Evolutionary conservation across 2,797 vertebrate species (phyloP).

Genomic region (Amblyopsis hoosieri): DNA sequence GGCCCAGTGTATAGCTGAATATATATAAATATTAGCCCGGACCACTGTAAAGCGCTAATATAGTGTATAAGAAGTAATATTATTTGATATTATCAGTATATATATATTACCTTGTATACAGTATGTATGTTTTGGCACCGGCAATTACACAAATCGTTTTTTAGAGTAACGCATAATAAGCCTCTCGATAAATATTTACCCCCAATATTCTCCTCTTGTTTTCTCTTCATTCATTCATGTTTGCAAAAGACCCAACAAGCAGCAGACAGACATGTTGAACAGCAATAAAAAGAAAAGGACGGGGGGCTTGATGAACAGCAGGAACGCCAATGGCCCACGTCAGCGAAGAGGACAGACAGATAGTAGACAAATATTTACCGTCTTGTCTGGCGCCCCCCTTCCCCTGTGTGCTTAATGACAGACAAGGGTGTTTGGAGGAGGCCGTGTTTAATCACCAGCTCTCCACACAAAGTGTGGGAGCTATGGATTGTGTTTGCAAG

Average conservation of each 20-base stretch:
- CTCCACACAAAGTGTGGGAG: constrained; percentile 45
- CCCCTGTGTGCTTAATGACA: constrained; percentile 55
- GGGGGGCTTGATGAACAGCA: too few relatives aligned
- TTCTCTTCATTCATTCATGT: not conserved
- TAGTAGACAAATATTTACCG: constrained; percentile 64
- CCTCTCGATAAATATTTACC: too few relatives aligned
- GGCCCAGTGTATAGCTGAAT: too few relatives aligned
- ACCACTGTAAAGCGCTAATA: too few relatives aligned
- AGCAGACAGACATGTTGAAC: not conserved
- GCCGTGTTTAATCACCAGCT: constrained; percentile 58
- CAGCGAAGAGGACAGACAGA: constrained; percentile 51
- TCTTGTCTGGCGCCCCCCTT: constrained; percentile 38
- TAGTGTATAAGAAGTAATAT: too few relatives aligned
- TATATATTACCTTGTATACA: too few relatives aligned
- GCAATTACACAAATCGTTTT: too few relatives aligned
- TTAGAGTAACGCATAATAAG: too few relatives aligned
- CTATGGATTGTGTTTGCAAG: not conserved
- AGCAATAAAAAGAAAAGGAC: constrained; percentile 9
- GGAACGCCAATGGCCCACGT: constrained; percentile 27
- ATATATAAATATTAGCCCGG: too few relatives aligned
- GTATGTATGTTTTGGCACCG: too few relatives aligned
- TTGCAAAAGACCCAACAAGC: not conserved
- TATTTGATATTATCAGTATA: too few relatives aligned
- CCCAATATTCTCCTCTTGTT: too few relatives aligned
- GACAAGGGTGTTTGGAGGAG: constrained; percentile 46